phyloP scores from a whole-genome alignment of 2,888 invertebrate genomes.

The Drosophila conformis region DNA sequence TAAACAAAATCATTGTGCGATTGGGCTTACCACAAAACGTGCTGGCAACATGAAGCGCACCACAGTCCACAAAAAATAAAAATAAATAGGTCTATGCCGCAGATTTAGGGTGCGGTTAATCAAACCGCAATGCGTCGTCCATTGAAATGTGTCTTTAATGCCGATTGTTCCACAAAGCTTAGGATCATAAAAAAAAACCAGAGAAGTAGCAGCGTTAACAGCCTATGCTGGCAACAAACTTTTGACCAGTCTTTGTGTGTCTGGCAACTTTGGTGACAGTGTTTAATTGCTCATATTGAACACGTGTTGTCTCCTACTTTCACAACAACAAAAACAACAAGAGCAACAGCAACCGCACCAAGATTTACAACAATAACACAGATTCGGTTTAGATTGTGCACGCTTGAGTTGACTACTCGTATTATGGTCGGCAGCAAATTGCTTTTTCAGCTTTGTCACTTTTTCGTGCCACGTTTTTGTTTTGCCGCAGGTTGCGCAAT shows the following conservation, averaged over 20 bases:
- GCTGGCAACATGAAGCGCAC: slow-evolving; percentile 40
- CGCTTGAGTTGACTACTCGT: slow-evolving; percentile 56
- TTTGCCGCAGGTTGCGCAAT: slow-evolving; percentile 55
- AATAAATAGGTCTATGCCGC: slow-evolving; percentile 38
- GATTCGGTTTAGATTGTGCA: slow-evolving; percentile 43
- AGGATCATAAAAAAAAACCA: slow-evolving; percentile 33
- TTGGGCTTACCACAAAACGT: slow-evolving; percentile 57
- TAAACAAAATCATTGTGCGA: slow-evolving; percentile 74
- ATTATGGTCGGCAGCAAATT: slow-evolving; percentile 73
- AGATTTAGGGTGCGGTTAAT: slow-evolving; percentile 52
- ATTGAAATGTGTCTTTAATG: slow-evolving; percentile 75
- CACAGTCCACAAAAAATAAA: slow-evolving; percentile 52
- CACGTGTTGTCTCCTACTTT: slow-evolving; percentile 68
- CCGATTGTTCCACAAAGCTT: slow-evolving; percentile 68
- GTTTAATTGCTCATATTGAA: slow-evolving; percentile 81
- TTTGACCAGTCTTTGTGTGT: slow-evolving; percentile 30
- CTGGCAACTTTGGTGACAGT: slow-evolving; percentile 70
- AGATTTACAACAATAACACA: slow-evolving; percentile 16
- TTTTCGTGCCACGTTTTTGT: slow-evolving; percentile 65
- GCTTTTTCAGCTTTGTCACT: slow-evolving; percentile 81
- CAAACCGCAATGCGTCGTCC: slow-evolving; percentile 48
- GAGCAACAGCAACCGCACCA: neutral
- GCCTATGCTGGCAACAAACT: slow-evolving; percentile 10
- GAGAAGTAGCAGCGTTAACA: slow-evolving; percentile 7
- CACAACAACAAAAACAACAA: slow-evolving; percentile 12